phyloP scores from a whole-genome alignment of 1,140 invertebrate genomes.

The Tetranychus urticae region DNA sequence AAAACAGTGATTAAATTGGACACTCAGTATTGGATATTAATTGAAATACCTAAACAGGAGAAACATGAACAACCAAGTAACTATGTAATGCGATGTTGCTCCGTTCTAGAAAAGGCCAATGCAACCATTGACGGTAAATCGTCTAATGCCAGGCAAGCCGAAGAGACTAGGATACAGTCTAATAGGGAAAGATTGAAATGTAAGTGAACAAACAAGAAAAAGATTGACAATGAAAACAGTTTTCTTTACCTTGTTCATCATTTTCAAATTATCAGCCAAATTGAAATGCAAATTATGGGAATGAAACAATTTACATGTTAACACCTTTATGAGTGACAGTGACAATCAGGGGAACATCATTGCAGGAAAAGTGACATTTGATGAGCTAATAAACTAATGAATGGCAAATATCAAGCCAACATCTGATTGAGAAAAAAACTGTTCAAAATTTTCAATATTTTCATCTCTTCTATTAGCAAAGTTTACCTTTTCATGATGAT shows the following conservation, averaged over 20 bases:
- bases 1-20: slow-evolving; percentile 79
- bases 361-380: too few relatives aligned
- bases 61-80: slow-evolving; percentile 70
- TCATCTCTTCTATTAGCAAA: too few relatives aligned
- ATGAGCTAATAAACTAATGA: too few relatives aligned
- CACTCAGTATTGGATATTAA: slow-evolving; percentile 73
- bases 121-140: slow-evolving; percentile 63
- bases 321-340: too few relatives aligned
- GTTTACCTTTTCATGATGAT: too few relatives aligned
- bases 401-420: neutral
- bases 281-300: too few relatives aligned
- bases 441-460: too few relatives aligned
- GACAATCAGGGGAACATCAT: too few relatives aligned
- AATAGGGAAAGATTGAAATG: slow-evolving; percentile 59
- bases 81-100: slow-evolving; percentile 63
- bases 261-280: too few relatives aligned
- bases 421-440: neutral
- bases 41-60: slow-evolving; percentile 52
- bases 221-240: too few relatives aligned
- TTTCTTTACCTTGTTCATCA: too few relatives aligned
- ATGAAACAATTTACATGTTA: too few relatives aligned
- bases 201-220: slow-evolving; percentile 20
- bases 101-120: slow-evolving; percentile 56
- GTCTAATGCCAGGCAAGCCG: slow-evolving; percentile 41
- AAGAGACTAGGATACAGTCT: slow-evolving; percentile 51